Evolutionary conservation across 2,797 vertebrate genomes (phyloP), one percentile per base, ranked within the genome.

Genomic region (Pipistrellus kuhlii): DNA sequence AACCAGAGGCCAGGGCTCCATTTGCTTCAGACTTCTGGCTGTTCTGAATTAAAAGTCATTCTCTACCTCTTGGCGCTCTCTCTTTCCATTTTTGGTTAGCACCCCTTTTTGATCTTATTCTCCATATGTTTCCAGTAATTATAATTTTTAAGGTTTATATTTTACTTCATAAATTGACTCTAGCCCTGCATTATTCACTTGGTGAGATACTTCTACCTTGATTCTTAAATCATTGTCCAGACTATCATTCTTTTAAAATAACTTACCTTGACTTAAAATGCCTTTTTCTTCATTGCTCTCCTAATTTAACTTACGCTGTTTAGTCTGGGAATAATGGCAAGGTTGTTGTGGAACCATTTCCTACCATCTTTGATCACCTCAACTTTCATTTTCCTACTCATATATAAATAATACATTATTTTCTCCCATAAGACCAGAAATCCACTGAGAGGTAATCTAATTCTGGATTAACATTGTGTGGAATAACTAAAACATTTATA

Each of bases 391-490:
- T 94, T 21, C 41, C 20, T 64, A 73, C 71, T 64, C 72, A 82
- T 85, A 93, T 78, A 75, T 71, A 83, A 82, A 80, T 64, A 59
- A 66, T 41, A 53, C 90, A 62, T 94, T 81, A 57, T 25, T 82
- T 15, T 85, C 30, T 62, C 30, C 21, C 14, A 4, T 35, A 41
- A 87, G 44, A 78, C 21, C 38, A 83, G 66, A 57, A 27, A 69
- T 68, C 51, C 62, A 21, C 12, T 53, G n/a, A 80, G 9, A 21
- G 38, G 21, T 21, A 27, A 30, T 66, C 46, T 86, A 32, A 66
- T 92, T 86, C 76, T 78, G 62, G 38, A 66, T 41, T 59, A 48
- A 71, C 4, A 17, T 15, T 48, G 27, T 35, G 3, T 46, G 35
- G 20, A 68, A 84, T 76, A 69, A 85, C 20, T 59, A 51, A 81